phyloP scores from a whole-genome alignment of 2,113 vertebrate species.

The Oceanites oceanicus region DNA sequence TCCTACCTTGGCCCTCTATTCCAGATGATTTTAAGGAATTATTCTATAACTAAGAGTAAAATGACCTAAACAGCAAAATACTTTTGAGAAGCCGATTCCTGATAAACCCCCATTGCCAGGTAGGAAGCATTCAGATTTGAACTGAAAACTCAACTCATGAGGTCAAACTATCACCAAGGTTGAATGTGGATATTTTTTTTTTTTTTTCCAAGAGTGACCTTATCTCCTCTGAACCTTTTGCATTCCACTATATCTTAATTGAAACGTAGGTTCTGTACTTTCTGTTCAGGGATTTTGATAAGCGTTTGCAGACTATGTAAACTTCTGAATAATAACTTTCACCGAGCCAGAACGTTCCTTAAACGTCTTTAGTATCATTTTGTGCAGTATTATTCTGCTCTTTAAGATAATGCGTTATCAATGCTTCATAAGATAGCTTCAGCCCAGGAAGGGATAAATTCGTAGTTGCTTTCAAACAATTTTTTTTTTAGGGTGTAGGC shows the following conservation, averaged over 20 bases:
- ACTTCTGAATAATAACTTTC: constrained; percentile 80
- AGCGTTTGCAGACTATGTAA: constrained; percentile 77
- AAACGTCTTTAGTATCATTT: constrained; percentile 75
- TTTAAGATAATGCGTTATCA: constrained; percentile 78
- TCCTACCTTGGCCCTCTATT: not conserved
- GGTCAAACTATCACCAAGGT: constrained; percentile 58
- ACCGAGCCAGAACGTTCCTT: constrained; percentile 67
- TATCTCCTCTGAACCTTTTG: constrained; percentile 73
- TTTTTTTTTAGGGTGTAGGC: constrained; percentile 54
- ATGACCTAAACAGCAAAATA: not conserved
- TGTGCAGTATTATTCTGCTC: constrained; percentile 75
- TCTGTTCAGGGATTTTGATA: constrained; percentile 81
- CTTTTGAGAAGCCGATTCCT: not conserved
- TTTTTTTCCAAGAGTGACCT: constrained; percentile 40
- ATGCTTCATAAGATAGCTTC: constrained; percentile 72
- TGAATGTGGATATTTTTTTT: constrained; percentile 54
- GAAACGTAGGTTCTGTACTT: constrained; percentile 81
- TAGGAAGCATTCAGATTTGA: constrained; percentile 12
- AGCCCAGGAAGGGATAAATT: constrained; percentile 64
- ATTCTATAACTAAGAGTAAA: not conserved
- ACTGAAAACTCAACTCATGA: constrained; percentile 26
- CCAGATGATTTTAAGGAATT: not conserved
- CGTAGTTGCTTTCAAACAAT: constrained; percentile 47
- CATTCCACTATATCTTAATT: constrained; percentile 77
- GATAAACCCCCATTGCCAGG: not conserved